Percentiles rank a stretch among this genome's conserved stretches.
Conservation (phyloP, 2,113 vertebrate genomes). For the Sander lucioperca region DNA sequence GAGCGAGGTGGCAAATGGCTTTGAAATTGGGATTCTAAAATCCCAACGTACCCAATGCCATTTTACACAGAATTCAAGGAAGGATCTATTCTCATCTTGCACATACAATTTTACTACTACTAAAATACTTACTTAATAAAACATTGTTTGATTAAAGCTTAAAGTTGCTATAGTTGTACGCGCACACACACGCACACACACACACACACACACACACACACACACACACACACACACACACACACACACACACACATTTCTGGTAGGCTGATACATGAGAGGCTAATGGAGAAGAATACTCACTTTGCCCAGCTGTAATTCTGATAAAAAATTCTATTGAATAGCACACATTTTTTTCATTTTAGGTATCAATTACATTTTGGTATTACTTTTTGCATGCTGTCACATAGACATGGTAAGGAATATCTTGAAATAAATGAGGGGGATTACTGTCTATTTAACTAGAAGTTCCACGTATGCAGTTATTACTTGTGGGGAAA, state of each 20-base stretch:
- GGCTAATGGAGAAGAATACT: constrained; percentile 50
- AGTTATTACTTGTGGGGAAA: neutral
- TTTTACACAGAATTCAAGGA: neutral
- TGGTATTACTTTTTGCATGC: constrained; percentile 13
- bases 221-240: neutral
- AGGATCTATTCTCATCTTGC: neutral
- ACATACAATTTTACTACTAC: neutral
- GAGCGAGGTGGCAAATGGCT: neutral
- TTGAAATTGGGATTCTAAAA: neutral
- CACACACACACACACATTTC: constrained; percentile 8
- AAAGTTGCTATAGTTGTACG: too few species aligned
- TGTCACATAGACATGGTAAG: neutral
- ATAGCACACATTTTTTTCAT: constrained; percentile 39
- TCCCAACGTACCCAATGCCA: neutral
- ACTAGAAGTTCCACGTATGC: neutral
- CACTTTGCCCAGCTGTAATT: constrained; percentile 37
- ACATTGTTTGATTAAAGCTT: too few species aligned
- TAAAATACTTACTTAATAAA: neutral
- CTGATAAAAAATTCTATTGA: constrained; percentile 2
- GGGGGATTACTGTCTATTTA: neutral
- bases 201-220: neutral
- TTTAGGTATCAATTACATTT: constrained; percentile 32
- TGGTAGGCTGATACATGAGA: constrained; percentile 53
- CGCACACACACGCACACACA: neutral
- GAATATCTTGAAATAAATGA: neutral